Evolutionary conservation across 2,113 vertebrate genomes (phyloP), one percentile per base, ranked within the genome.

Genomic region (Hiodon alosoides): DNA sequence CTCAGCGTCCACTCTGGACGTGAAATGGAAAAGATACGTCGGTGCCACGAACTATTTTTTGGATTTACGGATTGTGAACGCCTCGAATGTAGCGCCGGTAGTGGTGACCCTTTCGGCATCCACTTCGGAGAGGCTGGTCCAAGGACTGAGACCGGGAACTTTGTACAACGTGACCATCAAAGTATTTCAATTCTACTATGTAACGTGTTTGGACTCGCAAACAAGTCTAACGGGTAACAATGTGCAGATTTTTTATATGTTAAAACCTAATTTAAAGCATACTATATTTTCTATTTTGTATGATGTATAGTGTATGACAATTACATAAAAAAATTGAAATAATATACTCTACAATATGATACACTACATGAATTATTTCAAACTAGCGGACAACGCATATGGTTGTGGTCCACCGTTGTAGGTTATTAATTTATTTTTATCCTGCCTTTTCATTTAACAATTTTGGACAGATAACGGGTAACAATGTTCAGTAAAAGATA

Each of bases 121-220:
- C 47, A 79, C 7, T 47, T 85, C 79, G 2, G 48, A 83, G 61
- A 79, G 68, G 75, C 3, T 81, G 75, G 62, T 90, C 50, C 83
- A 87, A 48, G 90, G 90, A 0, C 72, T 92, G 59, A 80, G 68
- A 76, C 79, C 89, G 0, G 91, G 91, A 75, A 74, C 8, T 3
- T 0, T 62, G 6, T 91, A 92, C 69, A 1, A 76, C 52, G 81
- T 91, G 70, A 88, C 76, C 3, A 53, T 91, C 9, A 87, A 84
- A 60, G 87, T 81, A 4, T 77, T 86, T 51, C 2, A 67, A 4
- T 80, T 74, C 68, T 68, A 3, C 8, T 16, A 0, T 53, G 5
- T 78, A 0, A 3, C 78, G 17, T 89, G 87, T 74, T 78, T 60
- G 5, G 65, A 53, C 7, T 69, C 76, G 10, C 0, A 57, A 58